Percentiles rank a stretch among this genome's conserved stretches.
phyloP scores from a whole-genome alignment of 2,113 vertebrate species.

The Motacilla alba region DNA sequence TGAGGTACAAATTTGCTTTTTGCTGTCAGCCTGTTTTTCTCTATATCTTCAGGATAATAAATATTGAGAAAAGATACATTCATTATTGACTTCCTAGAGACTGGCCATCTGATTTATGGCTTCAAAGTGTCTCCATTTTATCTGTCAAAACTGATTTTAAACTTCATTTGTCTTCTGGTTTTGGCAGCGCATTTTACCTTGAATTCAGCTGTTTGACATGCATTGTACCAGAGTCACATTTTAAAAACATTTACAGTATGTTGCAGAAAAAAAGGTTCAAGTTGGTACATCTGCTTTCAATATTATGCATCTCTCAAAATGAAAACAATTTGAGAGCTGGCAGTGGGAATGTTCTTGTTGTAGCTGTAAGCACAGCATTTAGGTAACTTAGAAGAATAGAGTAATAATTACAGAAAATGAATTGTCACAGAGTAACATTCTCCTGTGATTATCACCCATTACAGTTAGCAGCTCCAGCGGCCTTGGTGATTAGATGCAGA shows the following conservation, averaged over 20 bases:
- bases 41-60: slow-evolving; percentile 61
- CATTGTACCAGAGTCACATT: slow-evolving; percentile 78
- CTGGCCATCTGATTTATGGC: slow-evolving; percentile 83
- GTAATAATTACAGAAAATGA: slow-evolving; percentile 89
- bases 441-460: slow-evolving; percentile 79
- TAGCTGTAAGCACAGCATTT: slow-evolving; percentile 80
- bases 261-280: slow-evolving; percentile 10
- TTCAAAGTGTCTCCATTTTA: slow-evolving; percentile 84
- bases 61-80: slow-evolving; percentile 60
- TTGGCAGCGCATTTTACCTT: slow-evolving; percentile 83
- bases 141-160: slow-evolving; percentile 87
- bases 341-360: slow-evolving; percentile 74
- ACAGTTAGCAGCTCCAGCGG: slow-evolving; percentile 72
- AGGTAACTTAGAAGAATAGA: slow-evolving; percentile 84
- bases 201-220: slow-evolving; percentile 83
- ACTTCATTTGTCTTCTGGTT: slow-evolving; percentile 84
- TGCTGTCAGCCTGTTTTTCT: neutral
- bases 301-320: slow-evolving; percentile 83
- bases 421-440: slow-evolving; percentile 86
- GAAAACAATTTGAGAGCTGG: slow-evolving; percentile 84
- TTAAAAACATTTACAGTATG: slow-evolving; percentile 76
- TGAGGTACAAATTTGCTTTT: neutral
- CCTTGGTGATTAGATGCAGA: slow-evolving; percentile 80
- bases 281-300: slow-evolving; percentile 92
- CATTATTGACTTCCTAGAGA: slow-evolving; percentile 83